Base-by-base conservation (phyloP, 2,113 vertebrate genomes). In the Acrocephalus arundinaceus region DNA sequence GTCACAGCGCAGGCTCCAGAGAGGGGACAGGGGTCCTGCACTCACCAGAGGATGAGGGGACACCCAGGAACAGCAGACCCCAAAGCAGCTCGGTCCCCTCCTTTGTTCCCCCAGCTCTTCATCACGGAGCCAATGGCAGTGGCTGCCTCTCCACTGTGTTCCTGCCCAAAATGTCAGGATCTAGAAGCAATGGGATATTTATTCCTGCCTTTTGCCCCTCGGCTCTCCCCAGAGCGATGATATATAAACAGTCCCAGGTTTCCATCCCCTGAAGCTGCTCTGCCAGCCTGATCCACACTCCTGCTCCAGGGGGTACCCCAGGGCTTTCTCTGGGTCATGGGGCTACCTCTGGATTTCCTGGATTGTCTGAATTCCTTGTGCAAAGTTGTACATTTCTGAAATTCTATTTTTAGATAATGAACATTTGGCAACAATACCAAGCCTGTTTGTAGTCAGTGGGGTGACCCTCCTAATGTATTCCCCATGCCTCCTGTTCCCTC, bases 301-400 rank as follows among this genome's bases (percentile, higher is more conserved):
- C 46, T 0, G 2, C 27, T 23, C 73, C 37, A 4, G 4, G 55
- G 21, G 89, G 48, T 58, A 66, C 80, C 93, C 87, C 30, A 75
- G 72, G 92, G 87, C 89, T 86, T 96, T 86, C 92, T 43, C 24
- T 1, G 22, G 90, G 84, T 94, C 96, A 66, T 19, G 33, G 96
- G 79, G 91, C 89, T 92, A 71, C 90, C 94, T 85, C 45, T 49
- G 87, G 91, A 51, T 97, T 97, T 96, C 92, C 48, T 70, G 94
- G 33, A 94, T 73, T 85, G 93, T 95, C 95, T 96, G 86, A 90
- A 94, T 97, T 97, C 95, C 90, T 96, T 45, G 31, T 65, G 66
- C 51, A 51, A 95, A 28, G 66, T 62, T 76, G 81, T 78, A 35
- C 89, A 90, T 89, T 94, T 92, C 88, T 94, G 87, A 82, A 93